These are phyloP conservation scores for Pelecanus crispus DNA, from an alignment of 2,113 vertebrate genomes.

Conservation along the genomic window DNA sequence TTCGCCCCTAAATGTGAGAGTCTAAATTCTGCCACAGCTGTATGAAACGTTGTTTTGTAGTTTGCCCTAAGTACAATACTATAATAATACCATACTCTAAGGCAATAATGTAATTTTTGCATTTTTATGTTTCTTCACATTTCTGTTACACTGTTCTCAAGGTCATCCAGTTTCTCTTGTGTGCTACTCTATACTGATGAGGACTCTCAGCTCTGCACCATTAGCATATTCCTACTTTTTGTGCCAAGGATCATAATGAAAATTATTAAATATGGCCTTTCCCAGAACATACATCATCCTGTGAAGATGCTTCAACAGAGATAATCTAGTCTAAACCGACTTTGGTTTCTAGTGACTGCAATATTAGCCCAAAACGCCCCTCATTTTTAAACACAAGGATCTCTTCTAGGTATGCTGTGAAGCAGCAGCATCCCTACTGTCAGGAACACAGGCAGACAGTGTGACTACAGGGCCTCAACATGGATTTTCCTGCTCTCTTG, in stretches of 20 bases:
- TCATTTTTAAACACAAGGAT: neutral
- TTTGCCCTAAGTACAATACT: neutral
- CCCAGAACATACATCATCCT: neutral
- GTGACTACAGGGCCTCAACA: too few species aligned
- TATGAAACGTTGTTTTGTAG: neutral
- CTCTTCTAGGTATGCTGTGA: neutral
- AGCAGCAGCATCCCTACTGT: neutral
- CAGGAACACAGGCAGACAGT: neutral
- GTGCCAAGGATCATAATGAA: slow-evolving; percentile 35
- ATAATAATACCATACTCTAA: too few species aligned
- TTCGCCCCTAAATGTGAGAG: neutral
- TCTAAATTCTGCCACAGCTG: neutral
- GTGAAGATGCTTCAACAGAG: neutral
- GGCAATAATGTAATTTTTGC: neutral
- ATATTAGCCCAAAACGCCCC: neutral
- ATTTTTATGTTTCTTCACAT: neutral
- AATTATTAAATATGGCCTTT: slow-evolving; percentile 29
- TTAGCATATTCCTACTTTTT: neutral
- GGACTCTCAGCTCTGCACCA: neutral
- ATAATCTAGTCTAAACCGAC: neutral
- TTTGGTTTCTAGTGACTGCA: neutral
- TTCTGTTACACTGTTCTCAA: neutral
- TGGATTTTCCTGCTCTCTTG: neutral
- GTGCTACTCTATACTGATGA: neutral
- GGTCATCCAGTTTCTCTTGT: neutral